A percentile compares a stretch with the other conserved stretches of the same genome.
Evolutionary conservation across 2,888 invertebrate species (phyloP).

Genomic region (Athrips mouffetella): DNA sequence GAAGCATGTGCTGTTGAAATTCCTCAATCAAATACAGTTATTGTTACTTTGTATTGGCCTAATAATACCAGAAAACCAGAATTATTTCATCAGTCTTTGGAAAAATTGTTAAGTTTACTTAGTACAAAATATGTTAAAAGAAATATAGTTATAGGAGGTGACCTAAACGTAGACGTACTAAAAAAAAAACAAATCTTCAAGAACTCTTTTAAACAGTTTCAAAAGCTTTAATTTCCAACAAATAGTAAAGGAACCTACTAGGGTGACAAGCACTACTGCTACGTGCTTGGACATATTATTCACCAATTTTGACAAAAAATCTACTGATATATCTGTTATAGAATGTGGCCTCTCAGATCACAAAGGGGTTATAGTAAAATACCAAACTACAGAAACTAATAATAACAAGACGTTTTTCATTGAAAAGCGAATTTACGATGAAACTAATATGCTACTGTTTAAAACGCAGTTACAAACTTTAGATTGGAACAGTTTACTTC

Average conservation of each 20-base stretch:
- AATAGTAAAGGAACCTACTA: neutral
- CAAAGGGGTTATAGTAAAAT: too few relatives aligned
- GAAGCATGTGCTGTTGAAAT: neutral
- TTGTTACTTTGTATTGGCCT: neutral
- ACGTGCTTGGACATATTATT: neutral
- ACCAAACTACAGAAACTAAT: too few relatives aligned
- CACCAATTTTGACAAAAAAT: too few relatives aligned
- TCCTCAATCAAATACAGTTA: neutral
- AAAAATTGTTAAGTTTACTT: neutral
- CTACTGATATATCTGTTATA: too few relatives aligned
- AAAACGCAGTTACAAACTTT: too few relatives aligned
- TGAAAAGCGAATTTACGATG: too few relatives aligned
- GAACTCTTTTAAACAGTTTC: neutral
- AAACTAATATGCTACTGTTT: too few relatives aligned
- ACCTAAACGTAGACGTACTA: neutral
- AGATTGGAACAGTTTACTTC: too few relatives aligned
- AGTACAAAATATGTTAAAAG: neutral
- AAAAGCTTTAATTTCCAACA: neutral
- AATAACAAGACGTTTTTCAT: too few relatives aligned
- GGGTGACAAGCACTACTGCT: neutral
- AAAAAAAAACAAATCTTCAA: neutral
- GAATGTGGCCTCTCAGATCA: too few relatives aligned
- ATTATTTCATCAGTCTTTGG: neutral
- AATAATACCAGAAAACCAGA: neutral
- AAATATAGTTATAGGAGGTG: neutral